Evolutionary conservation across 2,113 vertebrate genomes (phyloP).

Genomic region (Neogobius melanostomus): DNA sequence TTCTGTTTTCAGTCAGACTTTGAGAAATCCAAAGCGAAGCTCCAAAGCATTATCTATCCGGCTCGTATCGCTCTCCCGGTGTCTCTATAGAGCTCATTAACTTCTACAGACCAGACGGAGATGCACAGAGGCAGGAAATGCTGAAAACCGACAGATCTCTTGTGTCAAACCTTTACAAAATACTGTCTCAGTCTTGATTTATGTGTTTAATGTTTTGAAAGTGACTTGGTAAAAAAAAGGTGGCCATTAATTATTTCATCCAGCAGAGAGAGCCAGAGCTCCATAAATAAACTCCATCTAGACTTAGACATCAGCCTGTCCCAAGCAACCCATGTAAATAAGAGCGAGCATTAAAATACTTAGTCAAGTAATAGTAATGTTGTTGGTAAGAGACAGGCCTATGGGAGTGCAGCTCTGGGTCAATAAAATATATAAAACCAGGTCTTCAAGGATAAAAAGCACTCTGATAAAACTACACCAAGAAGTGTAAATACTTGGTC

Average conservation of each 20-base stretch:
- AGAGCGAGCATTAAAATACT: too few species aligned
- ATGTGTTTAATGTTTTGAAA: background rate
- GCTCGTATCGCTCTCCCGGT: conserved; percentile 2
- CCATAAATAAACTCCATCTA: background rate
- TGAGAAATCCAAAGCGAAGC: conserved; percentile 7
- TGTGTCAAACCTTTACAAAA: too few species aligned
- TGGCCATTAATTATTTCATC: background rate
- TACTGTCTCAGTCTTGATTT: too few species aligned
- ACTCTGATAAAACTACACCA: too few species aligned
- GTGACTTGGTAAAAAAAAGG: background rate
- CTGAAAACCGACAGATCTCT: background rate
- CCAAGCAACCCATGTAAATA: too few species aligned
- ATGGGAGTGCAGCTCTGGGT: too few species aligned
- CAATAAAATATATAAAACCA: too few species aligned
- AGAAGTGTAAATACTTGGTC: too few species aligned
- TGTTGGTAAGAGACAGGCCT: too few species aligned
- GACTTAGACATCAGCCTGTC: background rate
- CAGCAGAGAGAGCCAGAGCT: conserved; percentile 38
- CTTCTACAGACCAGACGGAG: conserved; percentile 27
- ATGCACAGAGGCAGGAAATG: background rate
- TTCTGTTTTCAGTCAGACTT: background rate
- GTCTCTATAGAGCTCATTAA: conserved; percentile 27
- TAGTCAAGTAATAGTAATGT: too few species aligned
- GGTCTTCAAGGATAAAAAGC: too few species aligned
- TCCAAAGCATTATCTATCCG: background rate